phyloP scores from a whole-genome alignment of 1,140 invertebrate genomes.

The Goniozus legneri region DNA sequence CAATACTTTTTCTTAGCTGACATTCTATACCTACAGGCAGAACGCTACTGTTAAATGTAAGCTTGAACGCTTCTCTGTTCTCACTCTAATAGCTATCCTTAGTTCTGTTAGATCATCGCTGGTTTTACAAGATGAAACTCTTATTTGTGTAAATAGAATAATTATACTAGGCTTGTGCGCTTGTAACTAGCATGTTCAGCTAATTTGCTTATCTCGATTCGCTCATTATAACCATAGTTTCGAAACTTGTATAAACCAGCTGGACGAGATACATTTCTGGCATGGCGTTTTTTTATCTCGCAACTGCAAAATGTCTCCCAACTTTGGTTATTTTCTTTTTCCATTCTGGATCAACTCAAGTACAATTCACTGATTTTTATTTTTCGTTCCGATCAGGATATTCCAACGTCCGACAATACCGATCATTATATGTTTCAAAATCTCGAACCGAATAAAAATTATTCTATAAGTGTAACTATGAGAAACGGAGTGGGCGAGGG shows the following conservation, averaged over 20 bases:
- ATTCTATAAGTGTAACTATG: conserved; percentile 74
- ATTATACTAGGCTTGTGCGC: too few species aligned
- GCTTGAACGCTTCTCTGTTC: conserved; percentile 19
- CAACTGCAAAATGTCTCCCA: too few species aligned
- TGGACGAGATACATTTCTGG: conserved; percentile 38
- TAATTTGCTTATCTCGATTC: too few species aligned
- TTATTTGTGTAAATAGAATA: too few species aligned
- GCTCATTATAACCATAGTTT: too few species aligned
- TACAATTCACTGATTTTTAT: conserved; percentile 16
- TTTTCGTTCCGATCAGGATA: conserved; percentile 62
- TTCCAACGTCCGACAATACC: conserved; percentile 65
- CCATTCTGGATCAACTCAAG: too few species aligned
- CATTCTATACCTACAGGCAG: too few species aligned
- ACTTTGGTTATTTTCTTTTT: too few species aligned
- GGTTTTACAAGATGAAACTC: conserved; percentile 28
- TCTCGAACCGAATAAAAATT: conserved; percentile 70
- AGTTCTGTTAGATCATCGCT: too few species aligned
- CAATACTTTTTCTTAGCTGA: not conserved
- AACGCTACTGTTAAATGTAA: too few species aligned
- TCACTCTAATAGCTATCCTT: too few species aligned
- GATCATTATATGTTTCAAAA: conserved; percentile 74
- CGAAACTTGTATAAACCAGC: conserved; percentile 41
- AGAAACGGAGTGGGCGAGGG: conserved; percentile 79
- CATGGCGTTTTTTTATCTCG: conserved; percentile 40
- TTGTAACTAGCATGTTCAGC: too few species aligned